A percentile compares a stretch with the other conserved stretches of the same genome.
phyloP scores from a whole-genome alignment of 2,797 vertebrate genomes.

The Podarcis siculus region DNA sequence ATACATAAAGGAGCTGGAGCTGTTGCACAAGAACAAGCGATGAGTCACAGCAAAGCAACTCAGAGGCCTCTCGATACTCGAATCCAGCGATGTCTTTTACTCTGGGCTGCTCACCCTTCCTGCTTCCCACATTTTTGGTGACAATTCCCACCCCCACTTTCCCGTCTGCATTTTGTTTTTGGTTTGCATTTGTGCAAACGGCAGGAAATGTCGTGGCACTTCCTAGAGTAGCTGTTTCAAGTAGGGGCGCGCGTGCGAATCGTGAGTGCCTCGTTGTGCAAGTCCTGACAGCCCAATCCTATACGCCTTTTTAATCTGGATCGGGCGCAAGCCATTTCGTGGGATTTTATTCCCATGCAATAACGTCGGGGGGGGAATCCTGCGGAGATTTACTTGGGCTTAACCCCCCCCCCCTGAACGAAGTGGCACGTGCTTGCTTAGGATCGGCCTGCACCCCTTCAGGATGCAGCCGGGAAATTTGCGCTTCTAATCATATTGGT shows the following conservation, averaged over 20 bases:
- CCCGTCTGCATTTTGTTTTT: neutral
- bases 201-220: neutral
- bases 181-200: too few relatives aligned
- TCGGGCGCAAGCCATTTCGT: neutral
- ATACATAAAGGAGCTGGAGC: neutral
- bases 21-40: slow-evolving; percentile 15
- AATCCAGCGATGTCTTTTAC: neutral
- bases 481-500: neutral
- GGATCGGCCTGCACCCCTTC: neutral
- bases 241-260: too few relatives aligned
- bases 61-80: neutral
- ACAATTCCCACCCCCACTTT: too few relatives aligned
- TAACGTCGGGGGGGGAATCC: neutral
- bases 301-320: neutral
- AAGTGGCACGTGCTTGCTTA: neutral
- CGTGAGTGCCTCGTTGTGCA: neutral
- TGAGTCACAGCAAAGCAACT: slow-evolving; percentile 8
- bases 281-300: neutral
- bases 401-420: neutral
- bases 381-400: neutral
- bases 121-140: neutral
- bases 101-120: neutral
- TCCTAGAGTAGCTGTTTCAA: neutral
- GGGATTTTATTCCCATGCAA: neutral
- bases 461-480: neutral